Conservation (phyloP, 2,113 vertebrate genomes). For the Mionectes macconnelli region DNA sequence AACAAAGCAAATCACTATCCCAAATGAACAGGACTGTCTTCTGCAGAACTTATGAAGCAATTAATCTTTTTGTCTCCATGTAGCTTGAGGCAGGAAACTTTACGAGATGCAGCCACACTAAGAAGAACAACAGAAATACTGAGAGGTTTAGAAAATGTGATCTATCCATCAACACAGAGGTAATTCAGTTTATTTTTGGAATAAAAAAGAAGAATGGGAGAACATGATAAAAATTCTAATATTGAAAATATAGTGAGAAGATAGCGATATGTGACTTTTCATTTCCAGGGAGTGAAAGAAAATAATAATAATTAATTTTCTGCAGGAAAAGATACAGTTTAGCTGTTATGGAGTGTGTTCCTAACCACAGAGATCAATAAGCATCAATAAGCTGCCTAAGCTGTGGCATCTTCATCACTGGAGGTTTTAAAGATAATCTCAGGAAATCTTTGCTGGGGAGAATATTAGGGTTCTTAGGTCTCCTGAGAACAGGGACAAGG, state of each 20-base stretch:
- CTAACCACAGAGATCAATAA: neutral
- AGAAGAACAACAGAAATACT: neutral
- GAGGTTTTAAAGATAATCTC: neutral
- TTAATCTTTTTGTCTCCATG: constrained; percentile 27
- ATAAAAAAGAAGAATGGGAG: neutral
- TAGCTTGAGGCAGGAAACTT: neutral
- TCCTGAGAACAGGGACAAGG: neutral
- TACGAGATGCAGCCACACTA: neutral
- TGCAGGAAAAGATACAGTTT: neutral
- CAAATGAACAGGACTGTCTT: constrained; percentile 16
- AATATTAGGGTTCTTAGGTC: neutral
- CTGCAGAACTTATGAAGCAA: constrained; percentile 50
- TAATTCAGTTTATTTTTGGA: neutral
- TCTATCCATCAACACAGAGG: neutral
- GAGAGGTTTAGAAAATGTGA: constrained; percentile 18
- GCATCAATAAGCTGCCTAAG: neutral
- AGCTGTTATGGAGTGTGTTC: neutral
- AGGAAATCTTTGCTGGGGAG: neutral
- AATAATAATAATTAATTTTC: neutral
- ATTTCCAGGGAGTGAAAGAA: neutral
- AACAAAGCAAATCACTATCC: neutral
- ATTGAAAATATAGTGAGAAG: neutral
- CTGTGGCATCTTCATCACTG: neutral
- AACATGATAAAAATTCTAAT: neutral
- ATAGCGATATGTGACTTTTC: neutral